Base-by-base conservation (phyloP, 2,113 vertebrate genomes). In the Narcine bancroftii region DNA sequence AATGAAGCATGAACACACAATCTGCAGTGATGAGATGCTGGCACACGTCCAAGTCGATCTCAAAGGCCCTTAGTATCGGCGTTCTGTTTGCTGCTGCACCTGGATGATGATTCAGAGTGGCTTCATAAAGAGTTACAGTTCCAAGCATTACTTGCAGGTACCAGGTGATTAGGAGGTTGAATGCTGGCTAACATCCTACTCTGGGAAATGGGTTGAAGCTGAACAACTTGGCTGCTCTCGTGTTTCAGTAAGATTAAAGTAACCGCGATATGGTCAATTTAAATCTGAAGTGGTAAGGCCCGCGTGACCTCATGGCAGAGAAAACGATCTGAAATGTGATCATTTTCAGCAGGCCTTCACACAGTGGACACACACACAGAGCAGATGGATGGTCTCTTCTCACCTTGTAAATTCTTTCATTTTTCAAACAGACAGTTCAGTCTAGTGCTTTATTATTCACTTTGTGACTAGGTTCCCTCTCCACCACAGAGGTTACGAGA, bases 341-440 rank as follows among this genome's bases (percentile, higher is more conserved):
- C 81, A 87, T n/a, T 81, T 83, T 50, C 33, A 33, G 79, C 50
- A 15, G 50, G 1, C 79, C n/a, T 87, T 63, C 81, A 39, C 33
- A 87, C 53, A 87, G 53, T 36, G n/a, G 81, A 87, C 81, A 87
- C 33, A n/a, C 81, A 87, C n/a, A 33, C n/a, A 60, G n/a, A n/a
- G 81, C 53, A 60, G 81, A 87, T 87, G 81, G 60, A 87, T 87
- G 53, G 53, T 15, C 81, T 87, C 81, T 53, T 87, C 81, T 87
- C 53, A 87, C 81, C 33, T 60, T 36, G 60, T 19, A 60, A 60
- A 60, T 60, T 21, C 81, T 87, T 87, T 36, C 81, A 87, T 87
- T 87, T 87, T 60, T 87, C 81, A 87, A 87, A 60, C 53, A 63
- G 81, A 87, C 81, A 87, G 33, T n/a, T 87, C 81, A 87, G 15